Percentiles rank a stretch among this genome's conserved stretches.
These are phyloP conservation scores for Hycleus phaleratus DNA, from an alignment of 1,140 invertebrate species.

Conservation along the genomic window DNA sequence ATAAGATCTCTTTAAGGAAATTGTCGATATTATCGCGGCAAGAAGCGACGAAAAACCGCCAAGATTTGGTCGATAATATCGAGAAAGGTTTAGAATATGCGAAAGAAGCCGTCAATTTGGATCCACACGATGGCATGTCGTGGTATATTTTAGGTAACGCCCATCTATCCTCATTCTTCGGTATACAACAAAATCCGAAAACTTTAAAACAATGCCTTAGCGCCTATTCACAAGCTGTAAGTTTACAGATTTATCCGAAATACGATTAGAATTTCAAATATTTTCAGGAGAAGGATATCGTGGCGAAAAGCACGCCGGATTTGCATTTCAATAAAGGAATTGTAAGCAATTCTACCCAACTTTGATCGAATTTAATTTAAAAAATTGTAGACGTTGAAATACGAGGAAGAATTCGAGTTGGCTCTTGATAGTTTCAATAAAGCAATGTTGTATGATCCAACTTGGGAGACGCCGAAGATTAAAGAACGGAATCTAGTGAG, in stretches of 20 bases:
- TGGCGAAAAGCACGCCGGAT: conserved; percentile 66
- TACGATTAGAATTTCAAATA: conserved; percentile 2
- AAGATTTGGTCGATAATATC: conserved; percentile 57
- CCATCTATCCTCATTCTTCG: conserved; percentile 75
- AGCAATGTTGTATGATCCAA: conserved; percentile 62
- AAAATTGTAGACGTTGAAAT: conserved; percentile 63
- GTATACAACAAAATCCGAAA: conserved; percentile 62
- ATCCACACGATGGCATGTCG: conserved; percentile 74
- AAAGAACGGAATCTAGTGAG: conserved; percentile 56
- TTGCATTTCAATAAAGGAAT: conserved; percentile 80
- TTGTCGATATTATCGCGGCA: conserved; percentile 78
- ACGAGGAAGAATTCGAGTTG: conserved; percentile 68
- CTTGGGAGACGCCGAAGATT: conserved; percentile 58
- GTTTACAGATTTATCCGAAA: conserved; percentile 30
- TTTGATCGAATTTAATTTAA: conserved; percentile 4
- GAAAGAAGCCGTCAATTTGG: conserved; percentile 74
- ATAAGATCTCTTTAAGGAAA: conserved; percentile 71
- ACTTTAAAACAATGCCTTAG: conserved; percentile 67
- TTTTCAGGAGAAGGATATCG: conserved; percentile 64
- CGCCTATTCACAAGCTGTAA: conserved; percentile 74
- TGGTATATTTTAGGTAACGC: conserved; percentile 84
- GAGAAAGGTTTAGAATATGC: conserved; percentile 69
- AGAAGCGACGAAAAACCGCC: conserved; percentile 45
- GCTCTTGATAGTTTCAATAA: conserved; percentile 62
- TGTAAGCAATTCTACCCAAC: conserved; percentile 45